phyloP scores from a whole-genome alignment of 2,888 invertebrate species.

The Harpalus rubripes region DNA sequence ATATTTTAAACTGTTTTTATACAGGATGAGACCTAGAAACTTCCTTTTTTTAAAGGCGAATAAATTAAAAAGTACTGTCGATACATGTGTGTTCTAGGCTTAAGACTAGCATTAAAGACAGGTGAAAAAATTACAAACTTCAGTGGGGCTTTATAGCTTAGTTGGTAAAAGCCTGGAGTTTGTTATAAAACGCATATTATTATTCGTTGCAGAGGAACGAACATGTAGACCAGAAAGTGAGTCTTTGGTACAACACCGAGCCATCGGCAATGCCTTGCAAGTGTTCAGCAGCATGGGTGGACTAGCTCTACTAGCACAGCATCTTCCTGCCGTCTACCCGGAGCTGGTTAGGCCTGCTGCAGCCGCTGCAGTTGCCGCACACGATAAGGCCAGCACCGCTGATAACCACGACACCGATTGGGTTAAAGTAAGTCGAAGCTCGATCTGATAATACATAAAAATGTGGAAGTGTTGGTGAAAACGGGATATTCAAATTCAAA shows the following conservation, averaged over 20 bases:
- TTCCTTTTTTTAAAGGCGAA: too few relatives aligned
- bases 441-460: not conserved
- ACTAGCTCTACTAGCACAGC: slow-evolving; percentile 91
- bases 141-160: too few relatives aligned
- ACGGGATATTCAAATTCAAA: too few relatives aligned
- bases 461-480: too few relatives aligned
- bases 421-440: slow-evolving; percentile 80
- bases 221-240: slow-evolving; percentile 47
- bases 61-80: too few relatives aligned
- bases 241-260: slow-evolving; percentile 70
- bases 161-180: too few relatives aligned
- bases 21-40: too few relatives aligned
- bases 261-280: slow-evolving; percentile 83
- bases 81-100: too few relatives aligned
- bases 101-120: too few relatives aligned
- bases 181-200: too few relatives aligned
- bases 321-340: slow-evolving; percentile 93
- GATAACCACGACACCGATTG: slow-evolving; percentile 80
- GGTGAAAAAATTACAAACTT: too few relatives aligned
- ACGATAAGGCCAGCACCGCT: slow-evolving; percentile 80
- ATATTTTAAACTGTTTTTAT: too few relatives aligned
- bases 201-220: slow-evolving; percentile 36
- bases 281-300: slow-evolving; percentile 94
- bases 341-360: slow-evolving; percentile 81
- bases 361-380: not conserved